Conservation (phyloP, 2,797 vertebrate species). For the Pristis pectinata region DNA sequence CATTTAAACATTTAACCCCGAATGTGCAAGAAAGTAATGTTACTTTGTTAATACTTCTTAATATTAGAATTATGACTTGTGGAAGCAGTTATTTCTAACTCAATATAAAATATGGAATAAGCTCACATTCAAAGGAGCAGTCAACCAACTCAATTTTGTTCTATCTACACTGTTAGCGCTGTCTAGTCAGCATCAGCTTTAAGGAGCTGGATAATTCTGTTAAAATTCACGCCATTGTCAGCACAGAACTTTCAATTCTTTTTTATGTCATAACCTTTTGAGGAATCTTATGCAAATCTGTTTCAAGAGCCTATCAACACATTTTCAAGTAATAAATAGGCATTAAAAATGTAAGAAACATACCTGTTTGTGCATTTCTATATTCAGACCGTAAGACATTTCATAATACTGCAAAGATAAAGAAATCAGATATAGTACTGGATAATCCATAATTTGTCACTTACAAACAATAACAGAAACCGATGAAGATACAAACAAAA, state of each 20-base stretch:
- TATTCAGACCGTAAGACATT: conserved; percentile 94
- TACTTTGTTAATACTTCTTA: not conserved
- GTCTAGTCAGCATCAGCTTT: not conserved
- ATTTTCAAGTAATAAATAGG: conserved; percentile 3
- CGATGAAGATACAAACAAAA: conserved; percentile 38
- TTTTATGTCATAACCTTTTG: not conserved
- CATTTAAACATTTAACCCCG: not conserved
- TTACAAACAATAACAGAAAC: not conserved
- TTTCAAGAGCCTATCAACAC: not conserved
- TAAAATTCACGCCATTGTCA: not conserved
- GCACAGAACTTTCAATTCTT: not conserved
- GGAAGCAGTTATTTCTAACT: not conserved
- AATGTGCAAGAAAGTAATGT: not conserved
- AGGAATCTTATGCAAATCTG: not conserved
- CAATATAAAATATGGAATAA: not conserved
- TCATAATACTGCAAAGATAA: conserved; percentile 77
- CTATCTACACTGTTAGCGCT: not conserved
- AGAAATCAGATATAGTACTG: not conserved
- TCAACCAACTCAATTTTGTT: not conserved
- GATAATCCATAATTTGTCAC: not conserved
- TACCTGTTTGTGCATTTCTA: conserved; percentile 98
- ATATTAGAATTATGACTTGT: not conserved
- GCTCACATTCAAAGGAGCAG: not conserved
- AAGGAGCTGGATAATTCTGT: conserved; percentile 18
- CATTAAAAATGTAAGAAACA: conserved; percentile 40